phyloP scores from a whole-genome alignment of 2,113 vertebrate genomes.

The Eidolon helvum region DNA sequence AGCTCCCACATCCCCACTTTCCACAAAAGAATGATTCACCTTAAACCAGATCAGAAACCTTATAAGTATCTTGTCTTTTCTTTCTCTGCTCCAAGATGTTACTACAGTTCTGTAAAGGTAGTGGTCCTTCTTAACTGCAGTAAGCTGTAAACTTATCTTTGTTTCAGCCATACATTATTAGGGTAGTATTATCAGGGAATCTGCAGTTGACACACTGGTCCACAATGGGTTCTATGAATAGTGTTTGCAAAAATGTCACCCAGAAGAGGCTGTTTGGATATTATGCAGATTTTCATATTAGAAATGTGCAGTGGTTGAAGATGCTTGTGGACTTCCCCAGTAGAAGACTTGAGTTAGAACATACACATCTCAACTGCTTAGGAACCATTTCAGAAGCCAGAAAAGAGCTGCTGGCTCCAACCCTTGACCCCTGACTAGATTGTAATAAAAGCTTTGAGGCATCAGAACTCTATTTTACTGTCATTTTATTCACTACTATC shows the following conservation, averaged over 20 bases:
- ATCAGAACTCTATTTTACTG: background rate
- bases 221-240: background rate
- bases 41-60: background rate
- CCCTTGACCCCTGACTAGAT: too few relatives aligned
- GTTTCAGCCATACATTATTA: background rate
- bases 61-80: background rate
- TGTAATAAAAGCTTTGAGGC: background rate
- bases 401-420: background rate
- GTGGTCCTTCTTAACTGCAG: background rate
- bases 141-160: background rate
- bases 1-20: fast-evolving
- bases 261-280: background rate
- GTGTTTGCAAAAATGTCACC: background rate
- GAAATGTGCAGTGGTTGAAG: background rate
- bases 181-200: background rate
- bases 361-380: background rate
- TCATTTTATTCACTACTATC: background rate
- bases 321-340: background rate
- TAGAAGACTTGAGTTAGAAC: background rate
- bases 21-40: background rate
- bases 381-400: background rate
- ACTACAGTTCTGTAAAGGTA: background rate
- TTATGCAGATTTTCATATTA: background rate
- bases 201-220: background rate
- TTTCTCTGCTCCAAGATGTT: background rate